Evolutionary conservation across 2,113 vertebrate species (phyloP), one percentile per base, ranked within the genome.

Genomic region (Balaeniceps rex): DNA sequence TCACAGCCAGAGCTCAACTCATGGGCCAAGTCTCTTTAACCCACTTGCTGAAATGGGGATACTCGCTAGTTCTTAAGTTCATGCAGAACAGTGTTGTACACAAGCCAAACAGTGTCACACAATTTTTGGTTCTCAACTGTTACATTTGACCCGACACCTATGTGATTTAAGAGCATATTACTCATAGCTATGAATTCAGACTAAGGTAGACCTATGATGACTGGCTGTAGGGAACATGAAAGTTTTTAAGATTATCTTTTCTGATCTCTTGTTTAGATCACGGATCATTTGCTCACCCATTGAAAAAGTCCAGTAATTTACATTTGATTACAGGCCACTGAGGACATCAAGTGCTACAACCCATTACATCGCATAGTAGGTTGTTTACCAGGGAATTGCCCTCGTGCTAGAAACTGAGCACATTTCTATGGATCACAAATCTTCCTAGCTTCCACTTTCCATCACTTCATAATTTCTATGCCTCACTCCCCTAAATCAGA

Each of bases 91-190:
- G 71, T 3, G 26, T 4, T 4, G 2, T 33, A 54, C 57, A 60
- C 28, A 75, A 40, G 34, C 21, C 77, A 60, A 51, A 76, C 25
- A 40, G n/a, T 1, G 5, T 28, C 42, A 49, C 40, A 25, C 9
- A 2, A 2, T 4, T 36, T 46, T 51, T 0, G 0, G 11, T n/a
- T 63, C 29, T 82, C 29, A 65, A 6, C n/a, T 29, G 13, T 19
- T 42, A 25, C 14, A 74, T 74, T 11, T 25, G 29, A 63, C 23
- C 26, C 29, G 46, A 74, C 34, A 68, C 14, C 13, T 24, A 4
- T 3, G 19, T 29, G 13, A 84, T 23, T 71, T 46, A 63, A 74
- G 31, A 57, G 19, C 8, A 1, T 3, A 24, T 33, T 78, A 55
- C 19, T 85, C 52, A 47, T 0, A 65, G 29, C 40, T 76, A 14